A percentile compares a stretch with the other conserved stretches of the same genome.
These are phyloP conservation scores for Gavialis gangeticus DNA, from an alignment of 2,113 vertebrate species.

Conservation along the genomic window DNA sequence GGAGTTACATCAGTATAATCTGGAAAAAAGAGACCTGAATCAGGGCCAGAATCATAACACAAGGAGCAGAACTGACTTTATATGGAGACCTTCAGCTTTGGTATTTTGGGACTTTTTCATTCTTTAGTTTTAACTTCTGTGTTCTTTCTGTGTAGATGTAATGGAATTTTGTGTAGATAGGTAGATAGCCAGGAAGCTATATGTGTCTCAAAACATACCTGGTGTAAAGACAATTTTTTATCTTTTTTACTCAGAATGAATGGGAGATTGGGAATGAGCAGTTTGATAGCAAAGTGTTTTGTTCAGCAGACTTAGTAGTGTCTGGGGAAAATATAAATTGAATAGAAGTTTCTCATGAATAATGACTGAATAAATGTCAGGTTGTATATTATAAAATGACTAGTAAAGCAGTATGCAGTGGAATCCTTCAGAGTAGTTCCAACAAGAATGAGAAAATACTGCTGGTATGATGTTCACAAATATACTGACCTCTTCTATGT, in stretches of 20 bases:
- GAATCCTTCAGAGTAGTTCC: not conserved
- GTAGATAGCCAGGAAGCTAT: not conserved
- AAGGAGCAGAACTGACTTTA: not conserved
- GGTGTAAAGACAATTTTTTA: not conserved
- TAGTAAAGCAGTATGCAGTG: not conserved
- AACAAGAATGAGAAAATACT: not conserved
- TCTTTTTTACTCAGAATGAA: not conserved
- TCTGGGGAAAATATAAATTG: not conserved
- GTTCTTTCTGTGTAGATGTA: constrained; percentile 8
- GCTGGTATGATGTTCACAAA: not conserved
- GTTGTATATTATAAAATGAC: not conserved
- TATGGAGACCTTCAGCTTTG: not conserved
- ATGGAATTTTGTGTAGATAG: not conserved
- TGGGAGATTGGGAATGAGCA: not conserved
- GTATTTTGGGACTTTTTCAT: not conserved
- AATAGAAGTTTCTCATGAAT: not conserved
- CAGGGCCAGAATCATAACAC: not conserved
- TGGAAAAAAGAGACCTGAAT: not conserved
- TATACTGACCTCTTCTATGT: not conserved
- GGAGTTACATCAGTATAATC: not conserved
- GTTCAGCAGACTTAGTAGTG: not conserved
- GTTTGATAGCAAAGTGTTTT: not conserved
- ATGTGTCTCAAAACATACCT: not conserved
- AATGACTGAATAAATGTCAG: not conserved
- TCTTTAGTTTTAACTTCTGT: not conserved